These are phyloP conservation scores for Nixonia krombeini DNA, from an alignment of 1,140 invertebrate genomes.

Conservation along the genomic window DNA sequence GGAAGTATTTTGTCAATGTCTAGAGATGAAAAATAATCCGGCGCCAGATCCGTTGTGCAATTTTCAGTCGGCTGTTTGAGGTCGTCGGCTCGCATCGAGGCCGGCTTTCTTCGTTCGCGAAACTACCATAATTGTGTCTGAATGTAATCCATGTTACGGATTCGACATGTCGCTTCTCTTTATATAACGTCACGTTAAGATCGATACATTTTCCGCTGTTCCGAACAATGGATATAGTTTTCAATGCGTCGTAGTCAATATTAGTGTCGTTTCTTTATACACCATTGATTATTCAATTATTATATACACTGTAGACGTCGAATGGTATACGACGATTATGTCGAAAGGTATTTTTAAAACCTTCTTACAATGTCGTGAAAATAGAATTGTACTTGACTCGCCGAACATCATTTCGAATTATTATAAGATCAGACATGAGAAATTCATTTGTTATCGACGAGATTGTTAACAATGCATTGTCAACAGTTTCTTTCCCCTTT, in stretches of 20 bases:
- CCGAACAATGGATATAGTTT: slow-evolving; percentile 26
- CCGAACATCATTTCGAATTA: too few species aligned
- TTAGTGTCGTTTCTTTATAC: slow-evolving; percentile 11
- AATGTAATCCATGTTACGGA: slow-evolving; percentile 1
- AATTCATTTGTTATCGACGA: too few species aligned
- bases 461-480: too few species aligned
- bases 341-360: slow-evolving; percentile 17
- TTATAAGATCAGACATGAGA: too few species aligned
- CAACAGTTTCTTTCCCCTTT: too few species aligned
- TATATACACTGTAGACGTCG: neutral
- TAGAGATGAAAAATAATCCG: too few species aligned
- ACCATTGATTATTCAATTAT: slow-evolving; percentile 10
- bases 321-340: too few species aligned
- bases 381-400: too few species aligned
- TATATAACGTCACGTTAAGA: slow-evolving; percentile 15
- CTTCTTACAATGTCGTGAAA: too few species aligned
- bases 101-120: slow-evolving; percentile 21
- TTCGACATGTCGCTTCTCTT: slow-evolving; percentile 24
- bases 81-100: slow-evolving; percentile 4
- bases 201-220: slow-evolving; percentile 23
- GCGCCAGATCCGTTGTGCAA: too few species aligned
- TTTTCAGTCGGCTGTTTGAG: neutral
- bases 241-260: slow-evolving; percentile 17
- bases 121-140: neutral
- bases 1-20: too few species aligned